phyloP scores from a whole-genome alignment of 2,113 vertebrate genomes.

The Probosciger aterrimus region DNA sequence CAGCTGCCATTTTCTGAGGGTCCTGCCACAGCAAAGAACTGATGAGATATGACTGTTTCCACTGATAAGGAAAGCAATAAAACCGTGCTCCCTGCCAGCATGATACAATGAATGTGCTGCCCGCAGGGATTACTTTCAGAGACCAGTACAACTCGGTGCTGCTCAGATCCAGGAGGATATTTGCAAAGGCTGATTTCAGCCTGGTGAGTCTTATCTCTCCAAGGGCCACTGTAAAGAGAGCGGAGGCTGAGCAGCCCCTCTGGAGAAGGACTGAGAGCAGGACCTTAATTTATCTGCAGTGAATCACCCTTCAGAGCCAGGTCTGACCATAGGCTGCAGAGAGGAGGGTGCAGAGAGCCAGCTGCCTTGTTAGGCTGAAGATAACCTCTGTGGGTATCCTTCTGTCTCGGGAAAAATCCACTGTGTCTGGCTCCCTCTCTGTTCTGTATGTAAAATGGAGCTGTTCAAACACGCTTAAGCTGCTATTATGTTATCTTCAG shows the following conservation, averaged over 20 bases:
- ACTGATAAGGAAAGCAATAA: neutral
- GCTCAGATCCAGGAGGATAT: neutral
- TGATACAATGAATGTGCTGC: neutral
- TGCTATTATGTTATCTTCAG: neutral
- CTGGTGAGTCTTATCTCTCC: neutral
- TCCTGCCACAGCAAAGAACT: neutral
- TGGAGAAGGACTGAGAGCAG: neutral
- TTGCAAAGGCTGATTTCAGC: neutral
- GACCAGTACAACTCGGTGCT: neutral
- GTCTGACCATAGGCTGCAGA: accelerated
- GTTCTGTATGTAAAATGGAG: neutral
- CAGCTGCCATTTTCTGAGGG: neutral
- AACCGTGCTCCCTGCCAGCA: neutral
- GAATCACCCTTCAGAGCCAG: neutral
- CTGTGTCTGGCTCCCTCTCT: accelerated
- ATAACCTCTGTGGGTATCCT: neutral
- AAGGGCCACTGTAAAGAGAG: neutral
- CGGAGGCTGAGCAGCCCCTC: neutral
- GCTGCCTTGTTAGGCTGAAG: neutral
- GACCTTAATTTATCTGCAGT: neutral
- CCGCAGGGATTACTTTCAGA: neutral
- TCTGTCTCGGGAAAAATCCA: neutral
- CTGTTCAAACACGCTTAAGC: neutral
- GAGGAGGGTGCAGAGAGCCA: neutral
- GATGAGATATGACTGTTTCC: neutral